These are phyloP conservation scores for Boulengeromyrus knoepffleri DNA, from an alignment of 2,113 vertebrate species.

Conservation along the genomic window DNA sequence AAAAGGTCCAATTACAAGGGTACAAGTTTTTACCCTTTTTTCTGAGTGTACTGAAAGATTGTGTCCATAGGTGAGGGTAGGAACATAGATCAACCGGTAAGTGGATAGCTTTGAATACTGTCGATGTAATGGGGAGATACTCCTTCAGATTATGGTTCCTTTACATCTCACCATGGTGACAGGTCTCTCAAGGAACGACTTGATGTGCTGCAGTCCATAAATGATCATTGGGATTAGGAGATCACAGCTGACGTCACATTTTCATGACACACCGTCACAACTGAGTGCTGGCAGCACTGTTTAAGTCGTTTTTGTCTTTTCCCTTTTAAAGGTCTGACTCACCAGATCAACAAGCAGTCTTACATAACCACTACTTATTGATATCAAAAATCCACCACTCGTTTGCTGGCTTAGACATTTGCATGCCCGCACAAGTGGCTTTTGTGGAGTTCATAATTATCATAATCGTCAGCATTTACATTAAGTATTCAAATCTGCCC, in stretches of 20 bases:
- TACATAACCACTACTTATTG: background rate
- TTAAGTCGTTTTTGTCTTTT: background rate
- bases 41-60: background rate
- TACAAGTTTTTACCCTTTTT: no score
- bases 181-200: background rate
- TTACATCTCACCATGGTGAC: background rate
- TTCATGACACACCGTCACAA: background rate
- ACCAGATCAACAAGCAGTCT: background rate
- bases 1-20: no score
- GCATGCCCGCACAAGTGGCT: background rate
- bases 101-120: background rate
- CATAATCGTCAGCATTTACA: background rate
- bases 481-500: background rate
- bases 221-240: background rate
- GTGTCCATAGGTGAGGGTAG: background rate
- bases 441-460: background rate
- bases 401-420: background rate
- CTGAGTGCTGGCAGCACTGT: background rate
- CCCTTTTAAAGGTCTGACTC: background rate
- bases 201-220: background rate
- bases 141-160: background rate
- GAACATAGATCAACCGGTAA: background rate
- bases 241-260: background rate
- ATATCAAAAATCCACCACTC: background rate
- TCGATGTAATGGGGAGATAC: background rate